A percentile compares a stretch with the other conserved stretches of the same genome.
Conservation (phyloP, 2,113 vertebrate species). For the Elgaria multicarinata region DNA sequence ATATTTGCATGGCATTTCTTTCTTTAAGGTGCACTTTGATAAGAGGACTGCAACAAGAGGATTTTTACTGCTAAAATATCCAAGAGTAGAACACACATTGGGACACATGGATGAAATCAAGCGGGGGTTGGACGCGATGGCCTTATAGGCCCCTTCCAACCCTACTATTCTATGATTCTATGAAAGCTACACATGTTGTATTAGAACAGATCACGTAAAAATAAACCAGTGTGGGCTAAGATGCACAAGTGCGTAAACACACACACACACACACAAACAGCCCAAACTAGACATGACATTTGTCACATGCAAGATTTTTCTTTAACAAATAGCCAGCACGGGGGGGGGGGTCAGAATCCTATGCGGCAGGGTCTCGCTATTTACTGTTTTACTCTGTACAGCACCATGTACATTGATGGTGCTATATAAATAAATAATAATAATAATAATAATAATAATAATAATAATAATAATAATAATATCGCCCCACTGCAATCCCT, state of each 20-base stretch:
- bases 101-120: background rate
- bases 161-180: too few species aligned
- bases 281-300: background rate
- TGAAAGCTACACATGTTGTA: background rate
- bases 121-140: too few species aligned
- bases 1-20: too few species aligned
- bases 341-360: background rate
- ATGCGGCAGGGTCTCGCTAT: too few species aligned
- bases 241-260: background rate
- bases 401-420: too few species aligned
- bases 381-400: too few species aligned
- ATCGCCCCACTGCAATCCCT: background rate
- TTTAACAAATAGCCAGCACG: background rate
- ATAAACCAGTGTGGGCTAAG: background rate
- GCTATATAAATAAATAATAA: too few species aligned
- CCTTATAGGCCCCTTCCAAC: too few species aligned
- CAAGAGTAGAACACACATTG: background rate
- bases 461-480: too few species aligned
- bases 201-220: background rate
- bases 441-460: too few species aligned
- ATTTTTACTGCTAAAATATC: background rate
- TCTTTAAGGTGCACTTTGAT: too few species aligned
- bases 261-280: background rate
- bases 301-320: background rate
- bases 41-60: too few species aligned